These are phyloP conservation scores for Orientallactaga sibirica DNA, from an alignment of 2,797 vertebrate species.

Conservation along the genomic window DNA sequence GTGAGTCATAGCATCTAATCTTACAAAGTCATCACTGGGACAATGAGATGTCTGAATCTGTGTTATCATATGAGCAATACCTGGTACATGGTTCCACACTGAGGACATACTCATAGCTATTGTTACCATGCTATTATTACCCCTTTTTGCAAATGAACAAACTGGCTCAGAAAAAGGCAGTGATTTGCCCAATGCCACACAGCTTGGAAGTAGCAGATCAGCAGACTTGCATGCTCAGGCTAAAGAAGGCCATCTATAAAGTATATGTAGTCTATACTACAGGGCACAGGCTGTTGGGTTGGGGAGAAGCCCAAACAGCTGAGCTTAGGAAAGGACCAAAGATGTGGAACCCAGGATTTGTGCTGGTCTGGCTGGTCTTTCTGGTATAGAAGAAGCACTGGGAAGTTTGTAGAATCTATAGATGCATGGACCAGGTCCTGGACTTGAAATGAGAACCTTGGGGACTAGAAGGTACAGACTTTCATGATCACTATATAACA, in stretches of 20 bases:
- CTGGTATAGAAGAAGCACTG: rapidly evolving
- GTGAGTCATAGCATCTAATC: neutral
- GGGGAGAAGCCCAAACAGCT: neutral
- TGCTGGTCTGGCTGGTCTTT: neutral
- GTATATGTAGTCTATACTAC: neutral
- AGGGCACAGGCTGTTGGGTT: neutral
- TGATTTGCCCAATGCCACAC: neutral
- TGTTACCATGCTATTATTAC: neutral
- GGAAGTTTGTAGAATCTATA: neutral
- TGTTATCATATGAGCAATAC: neutral
- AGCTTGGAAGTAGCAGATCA: neutral
- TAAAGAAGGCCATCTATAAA: constrained; percentile 37
- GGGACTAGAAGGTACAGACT: neutral
- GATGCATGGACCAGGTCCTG: neutral
- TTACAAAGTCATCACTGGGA: neutral
- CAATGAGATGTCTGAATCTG: neutral
- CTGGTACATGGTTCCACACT: neutral
- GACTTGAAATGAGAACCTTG: neutral
- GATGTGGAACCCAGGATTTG: neutral
- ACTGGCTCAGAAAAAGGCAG: constrained; percentile 17
- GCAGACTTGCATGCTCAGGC: neutral
- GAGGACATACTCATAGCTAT: neutral
- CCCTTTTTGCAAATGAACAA: constrained; percentile 9
- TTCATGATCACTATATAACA: neutral
- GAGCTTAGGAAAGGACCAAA: neutral